Evolutionary conservation across 1,140 invertebrate genomes (phyloP), one percentile per base, ranked within the genome.

Genomic region (Anadara kagoshimensis): DNA sequence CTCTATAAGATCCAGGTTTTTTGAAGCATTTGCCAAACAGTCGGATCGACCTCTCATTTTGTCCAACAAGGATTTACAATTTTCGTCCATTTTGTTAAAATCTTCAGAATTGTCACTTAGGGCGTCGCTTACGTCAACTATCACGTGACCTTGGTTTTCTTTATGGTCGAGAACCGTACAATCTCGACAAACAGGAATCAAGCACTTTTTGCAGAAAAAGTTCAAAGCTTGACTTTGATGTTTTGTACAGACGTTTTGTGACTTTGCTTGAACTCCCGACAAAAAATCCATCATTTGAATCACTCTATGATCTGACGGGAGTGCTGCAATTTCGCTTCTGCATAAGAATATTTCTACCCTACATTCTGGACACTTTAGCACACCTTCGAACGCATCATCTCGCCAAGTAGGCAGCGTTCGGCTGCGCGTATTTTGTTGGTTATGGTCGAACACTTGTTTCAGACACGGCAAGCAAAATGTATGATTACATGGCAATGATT

Each of bases 141-240:
- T 85, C 7, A 59, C 71, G 69, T 87, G 85, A 11, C 83, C 82
- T 43, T 83, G 78, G 8, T 69, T 57, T 67, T 88, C 85, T 57
- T 86, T 88, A 75, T 88, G 86, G 61, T 88, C 86, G 7, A 88
- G 73, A 24, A 88, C 84, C 0, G 85, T 87, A 73, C 86, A 88
- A 73, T 88, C 86, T 18, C 85, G 59, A 62, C 86, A 88, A 8
- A 88, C 83, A 0, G 86, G 85, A 22, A 77, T 68, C 43, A 78
- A 47, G 63, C 86, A 88, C 20, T 79, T 79, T 66, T 84, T 85
- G 66, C 86, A 88, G 78, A 85, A 88, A 70, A 88, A 88, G 64
- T 83, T 86, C 58, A 87, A 49, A 22, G 85, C 83, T 63, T 88
- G 86, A 5, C 80, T 79, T 29, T 83, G 83, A 64, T 88, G 86